Percentiles rank a stretch among this genome's conserved stretches.
Conservation (phyloP, 2,888 invertebrate species). For the Hydriomena furcata region DNA sequence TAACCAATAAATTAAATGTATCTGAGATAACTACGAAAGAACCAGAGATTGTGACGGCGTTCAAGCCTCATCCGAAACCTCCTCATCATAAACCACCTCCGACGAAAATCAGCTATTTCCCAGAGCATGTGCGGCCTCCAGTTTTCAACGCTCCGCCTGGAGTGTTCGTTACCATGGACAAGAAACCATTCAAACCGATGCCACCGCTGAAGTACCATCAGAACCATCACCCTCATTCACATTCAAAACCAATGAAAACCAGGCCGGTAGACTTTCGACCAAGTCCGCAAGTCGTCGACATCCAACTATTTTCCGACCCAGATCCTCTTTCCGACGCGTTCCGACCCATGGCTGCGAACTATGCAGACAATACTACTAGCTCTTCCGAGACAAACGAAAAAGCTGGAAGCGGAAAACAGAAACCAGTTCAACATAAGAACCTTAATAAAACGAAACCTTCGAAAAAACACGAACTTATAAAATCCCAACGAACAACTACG, state of each 20-base stretch:
- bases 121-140: conserved; percentile 69
- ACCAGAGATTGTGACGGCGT: conserved; percentile 49
- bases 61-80: conserved; percentile 52
- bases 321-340: conserved; percentile 64
- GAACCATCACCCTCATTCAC: conserved; percentile 37
- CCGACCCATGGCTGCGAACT: conserved; percentile 64
- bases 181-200: conserved; percentile 77
- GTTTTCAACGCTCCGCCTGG: conserved; percentile 76
- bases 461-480: conserved; percentile 60
- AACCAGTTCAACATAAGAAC: conserved; percentile 50
- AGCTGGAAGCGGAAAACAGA: conserved; percentile 44
- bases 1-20: conserved; percentile 43
- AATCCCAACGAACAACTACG: conserved; percentile 55
- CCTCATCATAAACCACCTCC: conserved; percentile 41
- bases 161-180: conserved; percentile 75
- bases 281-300: conserved; percentile 71
- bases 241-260: conserved; percentile 51
- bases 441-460: conserved; percentile 55
- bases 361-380: conserved; percentile 40
- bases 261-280: conserved; percentile 67
- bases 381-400: conserved; percentile 37
- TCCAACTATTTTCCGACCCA: conserved; percentile 53
- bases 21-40: conserved; percentile 52
- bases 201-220: conserved; percentile 66
- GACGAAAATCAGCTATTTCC: conserved; percentile 59